Evolutionary conservation across 92 coral and sea anemone species (phyloP).

Genomic region (Umimayanthus kanabou): DNA sequence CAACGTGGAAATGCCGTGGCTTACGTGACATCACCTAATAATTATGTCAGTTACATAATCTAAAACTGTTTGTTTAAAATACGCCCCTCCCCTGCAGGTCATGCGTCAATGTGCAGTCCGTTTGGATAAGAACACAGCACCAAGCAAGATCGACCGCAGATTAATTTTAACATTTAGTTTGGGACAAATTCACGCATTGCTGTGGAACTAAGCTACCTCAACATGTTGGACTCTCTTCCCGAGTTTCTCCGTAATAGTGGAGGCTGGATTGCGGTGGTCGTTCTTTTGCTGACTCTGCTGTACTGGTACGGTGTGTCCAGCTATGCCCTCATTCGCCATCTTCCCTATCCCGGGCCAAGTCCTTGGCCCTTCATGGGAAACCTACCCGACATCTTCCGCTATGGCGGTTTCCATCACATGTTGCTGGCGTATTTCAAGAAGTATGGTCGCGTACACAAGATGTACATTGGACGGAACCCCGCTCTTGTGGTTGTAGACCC

Average conservation of each 20-base stretch:
- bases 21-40: too few species aligned
- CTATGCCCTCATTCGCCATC: constrained; percentile 53
- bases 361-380: constrained; percentile 81
- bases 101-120: too few species aligned
- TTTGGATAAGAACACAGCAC: too few species aligned
- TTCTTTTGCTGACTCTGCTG: constrained; percentile 43
- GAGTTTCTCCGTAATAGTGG: constrained; percentile 10
- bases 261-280: constrained; percentile 32
- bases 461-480: constrained; percentile 63
- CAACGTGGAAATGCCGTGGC: too few species aligned
- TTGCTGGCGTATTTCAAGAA: constrained; percentile 63
- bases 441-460: constrained; percentile 74
- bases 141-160: too few species aligned
- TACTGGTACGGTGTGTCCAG: constrained; percentile 70
- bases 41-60: too few species aligned
- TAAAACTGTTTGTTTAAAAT: too few species aligned
- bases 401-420: constrained; percentile 79
- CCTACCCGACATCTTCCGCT: constrained; percentile 59
- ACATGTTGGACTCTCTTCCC: constrained; percentile 15
- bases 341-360: constrained; percentile 61
- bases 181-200: too few species aligned
- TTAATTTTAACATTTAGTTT: too few species aligned
- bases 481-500: constrained; percentile 64
- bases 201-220: too few species aligned
- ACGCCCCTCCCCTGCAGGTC: too few species aligned